Evolutionary conservation across 2,797 vertebrate species (phyloP).

Genomic region (Propithecus perrieri): DNA sequence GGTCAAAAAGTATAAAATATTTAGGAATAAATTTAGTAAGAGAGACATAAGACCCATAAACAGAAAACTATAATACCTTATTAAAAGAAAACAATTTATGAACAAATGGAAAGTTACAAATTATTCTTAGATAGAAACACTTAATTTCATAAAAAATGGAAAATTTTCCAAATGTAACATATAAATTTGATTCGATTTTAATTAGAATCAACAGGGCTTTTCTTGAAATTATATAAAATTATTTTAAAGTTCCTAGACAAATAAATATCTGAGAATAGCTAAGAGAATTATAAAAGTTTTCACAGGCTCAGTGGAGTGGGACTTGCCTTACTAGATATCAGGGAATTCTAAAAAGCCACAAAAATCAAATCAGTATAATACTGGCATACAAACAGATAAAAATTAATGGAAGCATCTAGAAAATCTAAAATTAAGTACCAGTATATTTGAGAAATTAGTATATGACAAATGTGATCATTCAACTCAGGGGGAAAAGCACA

Average conservation of each 20-base stretch:
- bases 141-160: neutral
- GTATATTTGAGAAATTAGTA: constrained; percentile 23
- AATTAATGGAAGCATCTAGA: neutral
- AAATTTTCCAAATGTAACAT: constrained; percentile 11
- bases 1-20: constrained; percentile 23
- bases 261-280: constrained; percentile 21
- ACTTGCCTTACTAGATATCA: neutral
- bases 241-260: constrained; percentile 40
- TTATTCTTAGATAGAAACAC: neutral
- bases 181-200: constrained; percentile 30
- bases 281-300: constrained; percentile 27
- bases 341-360: neutral
- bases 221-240: constrained; percentile 30
- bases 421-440: constrained; percentile 24
- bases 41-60: neutral
- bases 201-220: neutral
- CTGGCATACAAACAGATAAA: constrained; percentile 11
- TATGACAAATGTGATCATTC: neutral
- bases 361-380: constrained; percentile 8
- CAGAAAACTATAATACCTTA: neutral
- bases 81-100: constrained; percentile 14
- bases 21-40: constrained; percentile 33
- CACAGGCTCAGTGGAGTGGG: neutral
- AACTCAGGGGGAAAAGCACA: neutral
- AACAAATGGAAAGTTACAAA: neutral